These are phyloP conservation scores for Rhabdomys dilectus DNA, from an alignment of 2,113 vertebrate genomes.

Conservation along the genomic window DNA sequence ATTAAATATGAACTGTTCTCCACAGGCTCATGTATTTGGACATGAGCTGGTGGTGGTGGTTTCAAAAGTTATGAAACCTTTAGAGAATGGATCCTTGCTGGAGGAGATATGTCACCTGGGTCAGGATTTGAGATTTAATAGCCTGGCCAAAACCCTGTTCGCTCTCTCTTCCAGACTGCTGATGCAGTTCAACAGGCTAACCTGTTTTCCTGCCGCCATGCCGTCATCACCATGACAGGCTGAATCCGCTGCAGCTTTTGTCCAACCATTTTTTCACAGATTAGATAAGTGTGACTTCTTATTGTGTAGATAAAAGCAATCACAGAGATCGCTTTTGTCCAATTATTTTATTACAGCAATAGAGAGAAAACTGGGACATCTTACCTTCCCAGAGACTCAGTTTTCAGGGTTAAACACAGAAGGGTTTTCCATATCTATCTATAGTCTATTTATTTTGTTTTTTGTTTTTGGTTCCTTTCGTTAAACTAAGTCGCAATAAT, in stretches of 20 bases:
- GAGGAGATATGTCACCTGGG: not conserved
- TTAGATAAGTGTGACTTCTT: too few species aligned
- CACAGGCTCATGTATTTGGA: not conserved
- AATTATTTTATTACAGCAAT: not conserved
- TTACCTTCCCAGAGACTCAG: not conserved
- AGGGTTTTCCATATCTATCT: not conserved
- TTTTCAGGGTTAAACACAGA: conserved; percentile 33
- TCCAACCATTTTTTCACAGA: not conserved
- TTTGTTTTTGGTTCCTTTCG: not conserved
- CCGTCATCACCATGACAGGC: too few species aligned
- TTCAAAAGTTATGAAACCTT: not conserved
- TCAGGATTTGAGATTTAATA: not conserved
- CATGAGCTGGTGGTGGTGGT: too few species aligned
- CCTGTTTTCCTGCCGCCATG: too few species aligned
- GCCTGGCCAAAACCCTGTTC: not conserved
- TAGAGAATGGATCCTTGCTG: not conserved
- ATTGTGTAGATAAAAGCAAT: too few species aligned
- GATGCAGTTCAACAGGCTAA: not conserved
- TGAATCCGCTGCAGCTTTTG: not conserved
- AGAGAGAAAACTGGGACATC: not conserved
- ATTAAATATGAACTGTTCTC: not conserved
- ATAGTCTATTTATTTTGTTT: not conserved
- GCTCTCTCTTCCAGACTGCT: not conserved
- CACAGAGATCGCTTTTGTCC: not conserved
- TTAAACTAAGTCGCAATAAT: not conserved